A percentile compares a stretch with the other conserved stretches of the same genome.
phyloP scores from a whole-genome alignment of 2,888 invertebrate species.

The Hypolimnas misippus region DNA sequence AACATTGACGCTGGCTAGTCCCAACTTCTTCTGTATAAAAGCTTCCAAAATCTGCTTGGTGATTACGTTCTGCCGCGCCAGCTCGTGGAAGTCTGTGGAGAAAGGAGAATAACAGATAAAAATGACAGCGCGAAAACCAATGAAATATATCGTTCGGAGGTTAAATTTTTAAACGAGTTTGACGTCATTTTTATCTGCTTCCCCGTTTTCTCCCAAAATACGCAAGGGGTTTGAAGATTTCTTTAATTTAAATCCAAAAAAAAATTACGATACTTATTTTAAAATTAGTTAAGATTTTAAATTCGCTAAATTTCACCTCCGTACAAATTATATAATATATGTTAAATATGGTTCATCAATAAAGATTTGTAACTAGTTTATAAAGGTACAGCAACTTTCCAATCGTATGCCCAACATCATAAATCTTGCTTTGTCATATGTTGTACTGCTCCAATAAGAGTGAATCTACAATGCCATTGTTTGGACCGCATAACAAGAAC shows the following conservation, averaged over 20 bases:
- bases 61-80: conserved; percentile 90
- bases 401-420: conserved; percentile 26
- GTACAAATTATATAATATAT: conserved; percentile 4
- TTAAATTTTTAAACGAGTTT: conserved; percentile 43
- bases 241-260: background rate
- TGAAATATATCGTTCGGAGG: conserved; percentile 45
- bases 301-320: conserved; percentile 32
- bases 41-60: conserved; percentile 90
- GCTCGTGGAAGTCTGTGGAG: conserved; percentile 82
- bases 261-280: background rate
- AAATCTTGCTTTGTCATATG: conserved; percentile 34
- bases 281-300: background rate
- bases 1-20: conserved; percentile 79
- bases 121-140: conserved; percentile 71
- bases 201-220: conserved; percentile 57
- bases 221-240: conserved; percentile 10
- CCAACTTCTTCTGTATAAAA: conserved; percentile 88
- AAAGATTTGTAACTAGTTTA: background rate
- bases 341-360: too few relatives aligned
- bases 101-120: conserved; percentile 80
- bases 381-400: conserved; percentile 23
- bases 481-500: conserved; percentile 36
- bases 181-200: conserved; percentile 83
- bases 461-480: conserved; percentile 33
- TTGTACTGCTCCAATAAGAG: conserved; percentile 29